Evolutionary conservation across 2,797 vertebrate genomes (phyloP), one percentile per base, ranked within the genome.

Genomic region (Pipistrellus kuhlii): DNA sequence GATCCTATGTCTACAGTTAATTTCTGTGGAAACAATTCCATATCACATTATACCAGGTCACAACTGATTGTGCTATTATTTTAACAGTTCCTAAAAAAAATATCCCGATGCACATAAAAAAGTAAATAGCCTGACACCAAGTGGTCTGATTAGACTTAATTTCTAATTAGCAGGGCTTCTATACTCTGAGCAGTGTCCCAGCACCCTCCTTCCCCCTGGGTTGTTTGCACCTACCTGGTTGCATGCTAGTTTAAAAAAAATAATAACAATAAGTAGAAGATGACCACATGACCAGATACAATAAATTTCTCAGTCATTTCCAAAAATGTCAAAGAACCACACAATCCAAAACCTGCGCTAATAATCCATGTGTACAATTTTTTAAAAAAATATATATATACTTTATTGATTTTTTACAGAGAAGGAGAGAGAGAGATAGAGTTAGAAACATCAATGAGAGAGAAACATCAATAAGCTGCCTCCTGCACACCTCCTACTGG

Each of bases 81-180:
- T 89, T 62, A 95, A 69, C 75, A 41, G 12, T 66, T 85, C 48
- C 64, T 85, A 38, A 76, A 76, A 76, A 76, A 93, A 66, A 32
- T 32, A 44, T 77, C 53, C 6, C 10, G 44, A 44, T 6, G 59
- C 57, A 81, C 13, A 87, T 44, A 81, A 46, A n/a, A 18, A 73
- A 44, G 68, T 46, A 57, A 91, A 62, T 86, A 44, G 2, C 8
- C 3, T 57, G 90, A 30, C 62, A 48, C 3, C 11, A 73, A 85
- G 68, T 27, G 38, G 62, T 57, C 55, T 11, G 12, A 48, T 76
- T 76, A 32, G 30, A 87, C 44, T 59, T 53, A 48, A 38, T 57
- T 48, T 71, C 13, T 13, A 57, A 71, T 17, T 10, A 69, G 6
- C 76, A 51, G 5, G 48, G 11, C 3, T 75, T 48, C 46, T 25